Base-by-base conservation (phyloP, 2,888 invertebrate species). In the Morpho deidamia region DNA sequence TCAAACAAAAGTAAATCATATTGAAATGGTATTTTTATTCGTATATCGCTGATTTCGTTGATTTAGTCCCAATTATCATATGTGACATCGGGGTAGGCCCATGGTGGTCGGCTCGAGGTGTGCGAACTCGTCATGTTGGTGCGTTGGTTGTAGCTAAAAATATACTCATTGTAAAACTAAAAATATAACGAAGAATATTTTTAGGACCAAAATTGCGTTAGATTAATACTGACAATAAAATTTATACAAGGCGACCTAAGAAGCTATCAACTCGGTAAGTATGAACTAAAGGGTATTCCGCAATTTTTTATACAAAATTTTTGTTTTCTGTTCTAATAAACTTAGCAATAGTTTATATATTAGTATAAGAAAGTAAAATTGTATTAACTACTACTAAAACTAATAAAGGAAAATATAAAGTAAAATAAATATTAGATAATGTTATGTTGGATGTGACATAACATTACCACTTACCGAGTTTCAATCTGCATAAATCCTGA, bases 81-180 rank as follows among this genome's bases (percentile, higher is more conserved):
- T 7, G 71, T 59, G 4, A 69, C 70, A 44, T 84, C 86, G 0
- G 85, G 83, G 59, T 81, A 76, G 10, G 88, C 89, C 90, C 90
- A 90, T 8, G 86, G 87, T 0, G 86, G 90, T 33, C 90, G 85
- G 71, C 78, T 79, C 12, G 80, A 77, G 0, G 87, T 68, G 57
- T 84, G 82, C 0, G 85, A 76, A 0, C 81, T 70, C 5, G 81
- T 82, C 39, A 74, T 78, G 65, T 89, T 83, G 2, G 88, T 89
- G 14, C 65, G 71, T 4, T 78, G 66, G 61, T 90, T 74, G 64
- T 73, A 90, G 11, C 90, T 90, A 76, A 8, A 81, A 81, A 14
- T 23, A 23, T 23, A 23, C 23, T 23, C 23, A 23, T 23, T 23
- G 5, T 23, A 3, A 48, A 12, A 32, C 4, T 44, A 10, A 12